Conservation (phyloP, 1,140 invertebrate species). For the Bombus breviceps region DNA sequence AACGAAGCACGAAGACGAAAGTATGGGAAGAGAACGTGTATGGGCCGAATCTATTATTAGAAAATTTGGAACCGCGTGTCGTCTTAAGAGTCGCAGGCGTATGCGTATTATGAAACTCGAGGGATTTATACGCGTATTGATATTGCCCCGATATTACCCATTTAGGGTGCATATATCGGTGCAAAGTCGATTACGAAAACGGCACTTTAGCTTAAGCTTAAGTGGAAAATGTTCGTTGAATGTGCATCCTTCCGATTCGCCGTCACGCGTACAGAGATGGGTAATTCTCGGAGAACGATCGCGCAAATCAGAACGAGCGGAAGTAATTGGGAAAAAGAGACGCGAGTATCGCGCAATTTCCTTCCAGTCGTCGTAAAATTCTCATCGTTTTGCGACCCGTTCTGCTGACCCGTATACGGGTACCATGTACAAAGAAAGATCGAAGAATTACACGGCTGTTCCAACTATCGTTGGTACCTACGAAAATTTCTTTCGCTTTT, state of each 20-base stretch:
- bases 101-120: neutral
- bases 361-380: neutral
- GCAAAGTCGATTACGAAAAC: conserved; percentile 15
- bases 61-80: neutral
- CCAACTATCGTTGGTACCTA: too few relatives aligned
- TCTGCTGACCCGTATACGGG: too few relatives aligned
- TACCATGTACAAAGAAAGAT: neutral
- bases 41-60: neutral
- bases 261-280: neutral
- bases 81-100: neutral
- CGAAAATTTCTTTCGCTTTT: too few relatives aligned
- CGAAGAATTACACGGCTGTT: too few relatives aligned
- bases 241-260: neutral
- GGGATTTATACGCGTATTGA: conserved; percentile 11
- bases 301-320: neutral
- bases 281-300: neutral
- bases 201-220: conserved; percentile 17
- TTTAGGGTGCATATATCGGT: neutral
- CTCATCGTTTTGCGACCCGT: too few relatives aligned
- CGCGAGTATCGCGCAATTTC: neutral
- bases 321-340: neutral
- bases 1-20: too few relatives aligned
- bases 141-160: neutral
- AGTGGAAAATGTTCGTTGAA: conserved; percentile 36
- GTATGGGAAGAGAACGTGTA: too few relatives aligned